Conservation (phyloP, 2,888 invertebrate genomes). For the Drosophila conformis region DNA sequence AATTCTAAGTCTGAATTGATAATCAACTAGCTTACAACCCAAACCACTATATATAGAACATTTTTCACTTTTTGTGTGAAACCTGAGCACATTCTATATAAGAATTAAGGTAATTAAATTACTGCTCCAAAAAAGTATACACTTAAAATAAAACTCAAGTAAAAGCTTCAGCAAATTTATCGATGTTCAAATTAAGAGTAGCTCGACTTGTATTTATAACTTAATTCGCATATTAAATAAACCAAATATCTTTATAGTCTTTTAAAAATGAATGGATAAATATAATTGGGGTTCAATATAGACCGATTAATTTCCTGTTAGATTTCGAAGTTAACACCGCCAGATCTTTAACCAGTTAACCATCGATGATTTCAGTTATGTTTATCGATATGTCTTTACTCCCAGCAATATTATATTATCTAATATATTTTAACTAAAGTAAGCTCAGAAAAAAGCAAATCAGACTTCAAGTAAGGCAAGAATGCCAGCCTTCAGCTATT, state of each 20-base stretch:
- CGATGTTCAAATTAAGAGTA: neutral
- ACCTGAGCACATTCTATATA: neutral
- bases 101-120: neutral
- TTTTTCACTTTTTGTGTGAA: neutral
- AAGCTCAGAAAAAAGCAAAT: neutral
- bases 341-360: neutral
- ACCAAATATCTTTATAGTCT: rapidly evolving
- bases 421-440: neutral
- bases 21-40: neutral
- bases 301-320: neutral
- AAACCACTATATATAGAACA: neutral
- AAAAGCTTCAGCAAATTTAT: neutral
- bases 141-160: neutral
- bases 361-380: neutral
- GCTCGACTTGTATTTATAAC: neutral
- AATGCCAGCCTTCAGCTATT: neutral
- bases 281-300: neutral
- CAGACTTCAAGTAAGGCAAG: neutral
- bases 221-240: neutral
- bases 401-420: neutral
- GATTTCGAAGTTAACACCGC: neutral
- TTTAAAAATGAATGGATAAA: neutral
- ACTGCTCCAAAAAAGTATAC: neutral
- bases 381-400: neutral
- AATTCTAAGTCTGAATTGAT: neutral